Percentiles rank a stretch among this genome's conserved stretches.
These are phyloP conservation scores for Notoglanidium macrostoma DNA, from an alignment of 2,797 vertebrate species.

Conservation along the genomic window DNA sequence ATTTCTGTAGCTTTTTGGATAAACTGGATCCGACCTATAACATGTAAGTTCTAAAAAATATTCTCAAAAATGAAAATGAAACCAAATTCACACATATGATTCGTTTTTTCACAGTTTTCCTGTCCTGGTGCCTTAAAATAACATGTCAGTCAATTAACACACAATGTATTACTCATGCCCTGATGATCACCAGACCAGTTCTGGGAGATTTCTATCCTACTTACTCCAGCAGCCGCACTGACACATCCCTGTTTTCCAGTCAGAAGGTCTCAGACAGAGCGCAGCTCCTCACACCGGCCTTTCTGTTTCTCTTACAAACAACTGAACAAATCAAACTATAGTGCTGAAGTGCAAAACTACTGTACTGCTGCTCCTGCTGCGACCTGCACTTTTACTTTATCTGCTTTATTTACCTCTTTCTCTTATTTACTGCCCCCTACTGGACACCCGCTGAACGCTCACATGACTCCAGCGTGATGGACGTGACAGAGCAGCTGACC, in stretches of 20 bases:
- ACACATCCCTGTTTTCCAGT: neutral
- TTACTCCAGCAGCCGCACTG: neutral
- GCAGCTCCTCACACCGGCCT: neutral
- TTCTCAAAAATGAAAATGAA: neutral
- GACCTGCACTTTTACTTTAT: neutral
- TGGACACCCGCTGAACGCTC: neutral
- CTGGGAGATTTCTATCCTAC: neutral
- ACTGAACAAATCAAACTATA: neutral
- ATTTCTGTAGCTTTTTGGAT: too few species aligned
- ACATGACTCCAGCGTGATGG: neutral
- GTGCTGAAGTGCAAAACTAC: neutral
- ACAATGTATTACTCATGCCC: neutral
- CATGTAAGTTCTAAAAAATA: neutral
- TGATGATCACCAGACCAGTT: neutral
- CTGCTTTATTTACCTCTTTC: neutral
- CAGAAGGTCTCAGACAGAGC: neutral
- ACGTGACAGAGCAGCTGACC: neutral
- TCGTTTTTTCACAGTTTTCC: neutral
- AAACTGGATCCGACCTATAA: too few species aligned
- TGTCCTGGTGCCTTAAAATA: neutral
- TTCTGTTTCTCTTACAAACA: neutral
- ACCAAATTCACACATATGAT: neutral
- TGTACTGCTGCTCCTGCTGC: neutral
- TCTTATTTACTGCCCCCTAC: constrained; percentile 1
- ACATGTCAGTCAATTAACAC: neutral